Conservation (phyloP, 2,797 vertebrate genomes). For the Vultur gryphus region DNA sequence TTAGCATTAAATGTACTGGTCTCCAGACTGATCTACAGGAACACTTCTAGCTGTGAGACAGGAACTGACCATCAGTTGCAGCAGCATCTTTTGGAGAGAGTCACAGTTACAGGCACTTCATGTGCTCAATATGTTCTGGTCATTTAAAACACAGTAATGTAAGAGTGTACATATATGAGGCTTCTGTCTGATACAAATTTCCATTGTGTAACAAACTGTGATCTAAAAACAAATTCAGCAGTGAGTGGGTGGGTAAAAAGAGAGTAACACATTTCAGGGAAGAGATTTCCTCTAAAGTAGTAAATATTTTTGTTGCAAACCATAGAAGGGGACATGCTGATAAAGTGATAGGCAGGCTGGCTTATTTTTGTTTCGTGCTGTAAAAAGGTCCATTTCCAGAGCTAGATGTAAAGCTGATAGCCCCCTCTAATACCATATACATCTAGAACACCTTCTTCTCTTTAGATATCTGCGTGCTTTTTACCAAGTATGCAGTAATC, state of each 20-base stretch:
- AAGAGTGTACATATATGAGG: background rate
- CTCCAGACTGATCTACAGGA: background rate
- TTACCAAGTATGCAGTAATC: background rate
- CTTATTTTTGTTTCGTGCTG: background rate
- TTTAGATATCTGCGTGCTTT: background rate
- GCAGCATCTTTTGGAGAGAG: background rate
- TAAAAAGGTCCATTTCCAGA: background rate
- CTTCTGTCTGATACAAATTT: background rate
- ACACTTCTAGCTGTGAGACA: background rate
- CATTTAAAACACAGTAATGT: background rate
- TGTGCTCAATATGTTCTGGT: background rate
- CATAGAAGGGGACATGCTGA: background rate
- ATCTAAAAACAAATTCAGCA: background rate
- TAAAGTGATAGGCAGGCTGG: background rate
- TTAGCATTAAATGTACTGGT: background rate
- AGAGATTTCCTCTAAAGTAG: background rate
- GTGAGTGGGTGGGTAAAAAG: background rate
- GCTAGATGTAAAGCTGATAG: background rate
- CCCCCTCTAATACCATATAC: background rate
- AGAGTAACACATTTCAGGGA: background rate
- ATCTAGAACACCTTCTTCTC: background rate
- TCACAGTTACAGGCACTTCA: background rate
- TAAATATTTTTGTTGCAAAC: background rate
- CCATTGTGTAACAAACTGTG: background rate
- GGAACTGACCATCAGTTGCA: background rate